phyloP scores from a whole-genome alignment of 2,888 invertebrate species.

The Brachynemurus nebulosus region DNA sequence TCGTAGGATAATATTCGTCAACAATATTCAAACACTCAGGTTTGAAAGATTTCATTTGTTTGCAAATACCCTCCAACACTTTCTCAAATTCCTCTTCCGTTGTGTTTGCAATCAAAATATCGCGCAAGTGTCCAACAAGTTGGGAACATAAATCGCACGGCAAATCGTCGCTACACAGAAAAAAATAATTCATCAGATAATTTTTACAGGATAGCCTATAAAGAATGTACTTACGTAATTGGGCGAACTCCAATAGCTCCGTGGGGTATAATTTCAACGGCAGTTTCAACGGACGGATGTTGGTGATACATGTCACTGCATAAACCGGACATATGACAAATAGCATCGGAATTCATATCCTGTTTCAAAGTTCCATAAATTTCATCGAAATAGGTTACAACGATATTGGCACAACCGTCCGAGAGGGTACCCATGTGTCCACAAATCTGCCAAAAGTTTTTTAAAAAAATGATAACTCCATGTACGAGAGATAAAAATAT shows the following conservation, averaged over 20 bases:
- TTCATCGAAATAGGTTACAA: constrained; percentile 57
- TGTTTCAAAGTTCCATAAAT: constrained; percentile 48
- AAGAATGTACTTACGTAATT: constrained; percentile 26
- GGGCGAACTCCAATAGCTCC: constrained; percentile 41
- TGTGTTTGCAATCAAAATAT: constrained; percentile 70
- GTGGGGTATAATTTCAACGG: constrained; percentile 40
- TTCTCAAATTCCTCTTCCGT: constrained; percentile 69
- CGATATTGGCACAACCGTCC: constrained; percentile 63
- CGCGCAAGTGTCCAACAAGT: constrained; percentile 62
- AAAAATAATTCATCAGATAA: constrained; percentile 6
- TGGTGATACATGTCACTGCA: constrained; percentile 52
- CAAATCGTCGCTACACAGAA: constrained; percentile 38
- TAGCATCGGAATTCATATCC: constrained; percentile 45
- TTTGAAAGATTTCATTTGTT: constrained; percentile 60
- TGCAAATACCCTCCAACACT: constrained; percentile 65
- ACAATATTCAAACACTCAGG: constrained; percentile 62
- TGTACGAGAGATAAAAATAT: too few relatives aligned
- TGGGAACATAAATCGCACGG: constrained; percentile 80
- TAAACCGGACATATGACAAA: constrained; percentile 67
- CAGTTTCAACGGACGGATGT: constrained; percentile 44
- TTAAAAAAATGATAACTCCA: constrained; percentile 2
- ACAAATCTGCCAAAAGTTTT: constrained; percentile 38
- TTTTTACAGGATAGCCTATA: background rate
- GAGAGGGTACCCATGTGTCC: constrained; percentile 56
- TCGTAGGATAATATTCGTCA: constrained; percentile 59